Evolutionary conservation across 2,113 vertebrate species (phyloP), one percentile per base, ranked within the genome.

Genomic region (Solea senegalensis): DNA sequence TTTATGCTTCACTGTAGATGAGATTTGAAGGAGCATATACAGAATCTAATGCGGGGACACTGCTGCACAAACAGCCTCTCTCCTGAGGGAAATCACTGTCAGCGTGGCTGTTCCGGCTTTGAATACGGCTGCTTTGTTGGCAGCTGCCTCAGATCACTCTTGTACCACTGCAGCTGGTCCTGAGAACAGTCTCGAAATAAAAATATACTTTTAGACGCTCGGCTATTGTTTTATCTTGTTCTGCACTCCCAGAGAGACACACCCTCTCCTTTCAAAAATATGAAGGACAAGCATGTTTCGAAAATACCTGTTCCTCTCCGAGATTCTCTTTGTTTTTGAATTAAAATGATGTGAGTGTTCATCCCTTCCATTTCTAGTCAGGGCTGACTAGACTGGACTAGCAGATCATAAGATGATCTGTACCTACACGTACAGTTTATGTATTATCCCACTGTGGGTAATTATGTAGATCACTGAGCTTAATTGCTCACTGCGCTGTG

Each of bases 1-100:
- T 55, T 70, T 50, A 28, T 66, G 56, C 52, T 50, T 26, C 39
- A 54, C 69, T 70, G 28, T 53, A 67, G 51, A 55, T 34, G 34
- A 4, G 40, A 65, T 76, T 66, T 71, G 51, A 76, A 57, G 16
- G 53, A 69, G 54, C 61, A 63, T 39, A 52, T 8, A n/a, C 7
- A 74, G 50, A 72, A 15, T 43, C 41, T 57, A 61, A 73, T 67
- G 44, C 70, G 14, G 65, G 15, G 68, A 65, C 55, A 9, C 44
- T 39, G 61, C 61, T 65, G 57, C 70, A 62, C 62, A 66, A 51
- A 16, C 72, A 55, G 72, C 45, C 8, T 45, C 41, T 1, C 13
- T 82, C 81, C 69, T 79, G 7, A 0, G 83, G 85, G 83, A 89
- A 84, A 86, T 89, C 81, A 84, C 14, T 13, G 78, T 54, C 69